These are phyloP conservation scores for Propithecus perrieri DNA, from an alignment of 2,797 vertebrate genomes.

Conservation along the genomic window DNA sequence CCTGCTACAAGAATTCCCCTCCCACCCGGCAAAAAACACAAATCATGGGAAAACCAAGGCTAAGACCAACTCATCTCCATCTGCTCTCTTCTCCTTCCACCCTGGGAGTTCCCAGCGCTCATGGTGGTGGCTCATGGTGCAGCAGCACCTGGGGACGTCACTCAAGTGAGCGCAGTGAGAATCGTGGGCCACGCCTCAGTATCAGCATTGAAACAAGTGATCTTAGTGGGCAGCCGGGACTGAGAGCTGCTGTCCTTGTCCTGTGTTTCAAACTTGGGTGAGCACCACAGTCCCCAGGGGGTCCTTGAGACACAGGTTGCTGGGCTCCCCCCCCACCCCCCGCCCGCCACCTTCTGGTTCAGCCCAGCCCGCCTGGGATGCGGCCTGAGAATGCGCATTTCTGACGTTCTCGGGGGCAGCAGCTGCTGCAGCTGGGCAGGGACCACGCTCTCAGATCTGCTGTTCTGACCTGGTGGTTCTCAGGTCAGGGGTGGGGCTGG, in stretches of 20 bases:
- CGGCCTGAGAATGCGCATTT: background rate
- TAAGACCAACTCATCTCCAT: background rate
- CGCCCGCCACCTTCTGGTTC: background rate
- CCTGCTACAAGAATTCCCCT: background rate
- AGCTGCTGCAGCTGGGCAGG: background rate
- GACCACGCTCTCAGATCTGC: background rate
- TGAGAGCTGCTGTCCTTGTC: background rate
- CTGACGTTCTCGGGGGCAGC: background rate
- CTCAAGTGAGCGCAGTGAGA: fast-evolving
- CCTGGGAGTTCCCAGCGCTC: background rate
- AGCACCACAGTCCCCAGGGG: background rate
- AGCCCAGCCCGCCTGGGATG: background rate
- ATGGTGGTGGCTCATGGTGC: too few species aligned
- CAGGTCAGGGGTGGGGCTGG: background rate
- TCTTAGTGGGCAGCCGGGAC: background rate
- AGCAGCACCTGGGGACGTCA: background rate
- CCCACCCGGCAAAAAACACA: background rate
- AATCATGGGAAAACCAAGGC: background rate
- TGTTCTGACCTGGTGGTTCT: background rate
- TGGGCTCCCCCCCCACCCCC: too few species aligned
- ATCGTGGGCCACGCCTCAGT: background rate
- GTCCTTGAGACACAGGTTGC: background rate
- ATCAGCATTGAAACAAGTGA: fast-evolving
- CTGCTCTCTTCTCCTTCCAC: background rate
- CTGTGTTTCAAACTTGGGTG: background rate